Conservation (phyloP, 2,797 vertebrate species). For the Thalassophryne amazonica region DNA sequence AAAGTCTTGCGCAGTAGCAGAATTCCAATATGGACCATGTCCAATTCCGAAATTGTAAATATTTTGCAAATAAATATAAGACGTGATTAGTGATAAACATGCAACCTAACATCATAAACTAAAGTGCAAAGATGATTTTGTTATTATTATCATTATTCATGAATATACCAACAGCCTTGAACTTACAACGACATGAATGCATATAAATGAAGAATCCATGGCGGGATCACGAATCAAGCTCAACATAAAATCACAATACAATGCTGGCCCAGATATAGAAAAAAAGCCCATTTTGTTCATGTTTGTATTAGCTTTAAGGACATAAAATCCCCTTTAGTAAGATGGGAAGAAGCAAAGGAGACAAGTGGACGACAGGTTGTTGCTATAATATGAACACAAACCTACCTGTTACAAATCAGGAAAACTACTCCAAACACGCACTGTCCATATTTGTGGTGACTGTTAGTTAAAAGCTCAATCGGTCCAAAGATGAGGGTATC, state of each 20-base stretch:
- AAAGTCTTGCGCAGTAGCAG: too few species aligned
- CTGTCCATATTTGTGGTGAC: conserved; percentile 33
- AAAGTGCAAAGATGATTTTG: too few species aligned
- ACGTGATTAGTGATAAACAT: too few species aligned
- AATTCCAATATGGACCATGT: too few species aligned
- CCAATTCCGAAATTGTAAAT: too few species aligned
- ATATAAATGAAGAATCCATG: neutral
- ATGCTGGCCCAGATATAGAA: neutral
- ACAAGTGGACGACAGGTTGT: conserved; percentile 56
- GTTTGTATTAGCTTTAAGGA: neutral
- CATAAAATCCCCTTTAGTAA: neutral
- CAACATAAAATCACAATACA: conserved; percentile 6
- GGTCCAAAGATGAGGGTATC: conserved; percentile 17
- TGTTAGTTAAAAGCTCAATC: neutral
- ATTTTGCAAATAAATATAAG: too few species aligned
- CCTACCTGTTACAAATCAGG: conserved; percentile 70
- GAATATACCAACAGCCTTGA: too few species aligned
- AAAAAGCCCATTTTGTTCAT: neutral
- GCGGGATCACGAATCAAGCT: conserved; percentile 22
- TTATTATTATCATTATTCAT: too few species aligned
- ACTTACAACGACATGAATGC: neutral
- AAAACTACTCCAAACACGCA: conserved; percentile 18
- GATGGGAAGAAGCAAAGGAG: neutral
- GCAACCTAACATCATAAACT: too few species aligned
- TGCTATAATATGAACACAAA: conserved; percentile 25